Conservation (phyloP, 2,888 invertebrate species). For the Iphiclides podalirius region DNA sequence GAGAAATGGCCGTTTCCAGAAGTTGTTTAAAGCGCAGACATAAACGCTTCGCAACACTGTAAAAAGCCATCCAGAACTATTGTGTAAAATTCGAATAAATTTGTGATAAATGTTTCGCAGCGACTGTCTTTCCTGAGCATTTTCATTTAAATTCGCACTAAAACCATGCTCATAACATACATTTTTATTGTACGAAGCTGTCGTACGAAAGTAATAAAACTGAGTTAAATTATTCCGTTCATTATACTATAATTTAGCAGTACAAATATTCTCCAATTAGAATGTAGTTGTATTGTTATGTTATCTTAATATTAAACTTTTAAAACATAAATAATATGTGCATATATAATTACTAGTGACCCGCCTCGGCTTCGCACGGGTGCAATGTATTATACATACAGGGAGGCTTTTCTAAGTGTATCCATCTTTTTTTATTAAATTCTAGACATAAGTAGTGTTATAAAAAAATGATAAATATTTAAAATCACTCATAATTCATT, state of each 20-base stretch:
- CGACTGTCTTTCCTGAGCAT: conserved; percentile 6
- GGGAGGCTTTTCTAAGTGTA: too few species aligned
- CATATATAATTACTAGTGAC: too few species aligned
- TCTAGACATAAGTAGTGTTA: too few species aligned
- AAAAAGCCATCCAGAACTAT: conserved; percentile 20
- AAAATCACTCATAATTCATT: too few species aligned
- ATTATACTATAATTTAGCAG: background rate
- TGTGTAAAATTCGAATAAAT: conserved; percentile 14
- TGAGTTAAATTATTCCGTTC: background rate
- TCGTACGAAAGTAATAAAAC: background rate
- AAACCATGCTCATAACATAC: background rate
- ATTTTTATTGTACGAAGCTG: conserved; percentile 5
- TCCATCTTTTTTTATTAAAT: too few species aligned
- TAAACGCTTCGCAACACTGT: conserved; percentile 25
- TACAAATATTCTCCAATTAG: background rate
- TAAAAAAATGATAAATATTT: too few species aligned
- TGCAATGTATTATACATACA: too few species aligned
- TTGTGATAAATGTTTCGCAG: conserved; percentile 5
- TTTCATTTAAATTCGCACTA: conserved; percentile 6
- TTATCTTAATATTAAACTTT: too few species aligned
- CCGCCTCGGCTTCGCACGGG: too few species aligned
- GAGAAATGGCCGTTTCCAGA: conserved; percentile 26
- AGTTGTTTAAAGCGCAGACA: conserved; percentile 26
- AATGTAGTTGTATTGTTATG: too few species aligned
- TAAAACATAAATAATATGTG: too few species aligned